Base-by-base conservation (phyloP, 2,797 vertebrate genomes). In the Premnoplex brunnescens region DNA sequence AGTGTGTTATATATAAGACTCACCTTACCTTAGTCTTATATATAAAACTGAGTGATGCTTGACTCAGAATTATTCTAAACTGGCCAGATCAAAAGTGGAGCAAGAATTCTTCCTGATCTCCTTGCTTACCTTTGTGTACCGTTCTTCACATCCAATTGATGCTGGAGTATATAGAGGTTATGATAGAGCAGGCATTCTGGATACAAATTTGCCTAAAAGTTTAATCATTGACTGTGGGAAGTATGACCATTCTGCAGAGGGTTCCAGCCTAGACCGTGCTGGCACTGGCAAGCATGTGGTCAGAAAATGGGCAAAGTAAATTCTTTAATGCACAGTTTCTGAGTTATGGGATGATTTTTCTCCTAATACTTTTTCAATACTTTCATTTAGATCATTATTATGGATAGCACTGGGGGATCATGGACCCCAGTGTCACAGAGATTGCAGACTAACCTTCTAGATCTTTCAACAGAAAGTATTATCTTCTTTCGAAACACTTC, bases 321-420 rank as follows among this genome's bases (percentile, higher is more conserved):
- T 55, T 89, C 30, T 85, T 62, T 55, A 87, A 86, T 36, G 30
- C 20, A 66, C 7, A 24, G 72, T 79, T 92, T 10, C 7, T 51
- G 69, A 24, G 12, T 76, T 52, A 87, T 75, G 23, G 5, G 27
- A 54, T 48, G 15, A 5, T 62, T 91, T 87, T 75, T 48, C 27
- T 24, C 15, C 34, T 32, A 18, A 22, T 58, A 7, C 5, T 72
- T 92, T 89, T 56, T 41, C 41, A 85, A 23, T 63, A 49, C 6
- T 6, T 80, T 77, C 27, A 19, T 80, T 89, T 88, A 41, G 26
- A 41, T 55, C 43, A 37, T 36, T 2, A 12, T 37, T 83, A 24
- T 46, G 37, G 8, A 14, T 56, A 66, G 32, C 1, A 3, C 2
- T 2, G 10, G 5, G 6, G 14, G 28, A 16, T 11, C 14, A 20